These are phyloP conservation scores for Pluvianellus socialis DNA, from an alignment of 2,113 vertebrate species.

Conservation along the genomic window DNA sequence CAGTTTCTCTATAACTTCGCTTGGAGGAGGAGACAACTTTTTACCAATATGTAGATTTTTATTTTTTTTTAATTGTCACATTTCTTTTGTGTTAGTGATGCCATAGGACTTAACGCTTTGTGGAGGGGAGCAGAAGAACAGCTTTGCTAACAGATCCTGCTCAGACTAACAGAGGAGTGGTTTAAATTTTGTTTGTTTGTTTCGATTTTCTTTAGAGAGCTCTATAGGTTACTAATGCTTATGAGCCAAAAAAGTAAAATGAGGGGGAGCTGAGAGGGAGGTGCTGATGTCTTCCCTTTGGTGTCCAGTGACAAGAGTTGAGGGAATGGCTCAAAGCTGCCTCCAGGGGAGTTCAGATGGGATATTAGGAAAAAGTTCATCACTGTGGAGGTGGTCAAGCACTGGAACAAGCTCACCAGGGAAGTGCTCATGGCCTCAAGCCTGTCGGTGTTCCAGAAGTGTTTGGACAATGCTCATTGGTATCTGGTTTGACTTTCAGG, in stretches of 20 bases:
- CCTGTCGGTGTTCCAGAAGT: background rate
- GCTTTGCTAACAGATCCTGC: background rate
- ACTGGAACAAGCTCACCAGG: background rate
- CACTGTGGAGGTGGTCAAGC: background rate
- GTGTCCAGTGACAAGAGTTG: background rate
- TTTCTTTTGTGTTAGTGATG: background rate
- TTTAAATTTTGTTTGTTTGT: background rate
- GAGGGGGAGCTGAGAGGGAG: background rate
- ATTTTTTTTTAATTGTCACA: background rate
- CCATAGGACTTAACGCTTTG: background rate
- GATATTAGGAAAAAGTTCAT: background rate
- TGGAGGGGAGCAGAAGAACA: background rate
- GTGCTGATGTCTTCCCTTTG: background rate
- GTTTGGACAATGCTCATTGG: rapidly evolving
- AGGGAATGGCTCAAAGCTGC: background rate
- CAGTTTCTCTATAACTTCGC: background rate
- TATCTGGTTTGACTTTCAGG: background rate
- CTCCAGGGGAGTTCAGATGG: background rate
- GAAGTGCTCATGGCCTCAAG: background rate
- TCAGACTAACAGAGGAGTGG: background rate
- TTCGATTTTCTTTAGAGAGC: background rate
- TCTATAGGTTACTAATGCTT: background rate
- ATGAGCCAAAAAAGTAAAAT: background rate
- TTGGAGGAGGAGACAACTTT: background rate
- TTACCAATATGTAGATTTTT: background rate